Evolutionary conservation across 1,140 invertebrate species (phyloP), one percentile per base, ranked within the genome.

Genomic region (Magallana gigas): DNA sequence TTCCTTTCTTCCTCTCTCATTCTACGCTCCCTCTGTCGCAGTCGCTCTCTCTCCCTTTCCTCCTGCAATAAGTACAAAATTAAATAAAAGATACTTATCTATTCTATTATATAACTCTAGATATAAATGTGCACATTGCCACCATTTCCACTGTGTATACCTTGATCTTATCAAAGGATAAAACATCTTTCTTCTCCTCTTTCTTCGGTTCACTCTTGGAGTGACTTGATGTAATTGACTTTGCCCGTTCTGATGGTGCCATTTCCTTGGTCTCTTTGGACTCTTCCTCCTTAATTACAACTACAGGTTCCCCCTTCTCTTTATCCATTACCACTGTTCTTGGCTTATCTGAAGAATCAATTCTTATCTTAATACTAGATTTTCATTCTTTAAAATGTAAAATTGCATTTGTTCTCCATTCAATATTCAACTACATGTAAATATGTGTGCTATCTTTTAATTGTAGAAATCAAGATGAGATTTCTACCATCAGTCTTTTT

Each of bases 21-120:
- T 85, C 96, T 95, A 68, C 97, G 96, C 91, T 97, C 97, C 59
- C 96, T 95, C 92, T 98, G 97, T 29, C 97, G 96, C 6, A 97
- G 92, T 57, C 97, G 96, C 88, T 97, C 97, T 82, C 96, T 95
- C 90, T 98, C 97, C 62, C 97, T 83, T 84, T 92, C 90, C 87
- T 90, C 91, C 91, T 92, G 71, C 16, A 76, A 64, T 87, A 48
- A 48, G 36, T 48, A 80, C 48, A 87, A 83, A 60, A 83, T 14
- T 11, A 82, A 56, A 85, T 8, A 62, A 83, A 16, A 58, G 36
- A 48, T 48, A 48, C 36, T 48, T 48, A 48, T 48, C 36, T 48
- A 48, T 48, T 48, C 36, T 0, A 48, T 48, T 48, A 48, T 4
- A 60, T 14, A 87, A 14, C 7, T 59, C 8, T 84, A 8, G 14